Base-by-base conservation (phyloP, 2,113 vertebrate species). In the Falco punctatus region DNA sequence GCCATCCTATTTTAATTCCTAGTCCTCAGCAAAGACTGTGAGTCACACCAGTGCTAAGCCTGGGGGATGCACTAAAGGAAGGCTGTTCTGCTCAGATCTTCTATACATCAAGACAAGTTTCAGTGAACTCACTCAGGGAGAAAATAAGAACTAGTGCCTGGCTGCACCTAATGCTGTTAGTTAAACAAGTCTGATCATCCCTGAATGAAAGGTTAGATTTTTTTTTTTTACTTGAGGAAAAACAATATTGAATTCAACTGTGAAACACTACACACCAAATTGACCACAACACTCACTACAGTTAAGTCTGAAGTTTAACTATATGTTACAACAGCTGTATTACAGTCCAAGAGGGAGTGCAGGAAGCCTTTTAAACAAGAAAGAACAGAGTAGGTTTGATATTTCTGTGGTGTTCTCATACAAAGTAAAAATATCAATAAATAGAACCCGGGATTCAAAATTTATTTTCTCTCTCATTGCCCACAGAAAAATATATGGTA, bases 371-470 rank as follows among this genome's bases (percentile, higher is more conserved):
- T 89, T 77, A 88, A 91, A 83, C 49, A 73, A 42, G 65, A 86
- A 96, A 94, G 3, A 57, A 49, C 11, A 20, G 46, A 22, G 21
- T 51, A 33, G 19, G 40, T 93, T 96, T 91, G 70, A 90, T 69
- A 71, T 92, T 86, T 62, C 10, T 49, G n/a, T 17, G 17, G 3
- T 79, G 33, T 65, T 95, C 71, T 75, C 27, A 85, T 55, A 90
- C 26, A 55, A 95, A 91, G 46, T 49, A 61, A 88, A 94, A 93
- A 49, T 44, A 65, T 13, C 92, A 92, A 64, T 73, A 93, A 94
- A 93, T 23, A 88, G 71, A 93, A 42, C 1, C 15, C 40, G 30
- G 73, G 32, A 74, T 87, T 85, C 21, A 93, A 91, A 92, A 93
- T 71, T 61, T 78, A 46, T 92, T 92, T 95, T 77, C 24, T 73